These are phyloP conservation scores for Myopa tessellatipennis DNA, from an alignment of 2,888 invertebrate genomes.

Conservation along the genomic window DNA sequence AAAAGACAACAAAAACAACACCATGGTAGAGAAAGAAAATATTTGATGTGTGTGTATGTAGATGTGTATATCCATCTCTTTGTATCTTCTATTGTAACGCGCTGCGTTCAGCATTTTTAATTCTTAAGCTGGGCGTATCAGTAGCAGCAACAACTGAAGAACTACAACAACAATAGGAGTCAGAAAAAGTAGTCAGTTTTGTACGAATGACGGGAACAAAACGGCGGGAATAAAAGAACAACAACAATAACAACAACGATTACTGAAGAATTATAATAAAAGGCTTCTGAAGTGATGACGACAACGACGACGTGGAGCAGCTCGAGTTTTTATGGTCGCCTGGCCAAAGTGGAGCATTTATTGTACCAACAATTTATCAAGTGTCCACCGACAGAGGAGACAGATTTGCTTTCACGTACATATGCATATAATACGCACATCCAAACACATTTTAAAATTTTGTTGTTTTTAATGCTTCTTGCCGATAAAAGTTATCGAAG, in stretches of 20 bases:
- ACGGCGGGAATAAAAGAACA: neutral
- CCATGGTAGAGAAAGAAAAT: too few relatives aligned
- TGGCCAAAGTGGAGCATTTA: conserved; percentile 69
- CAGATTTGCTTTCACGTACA: neutral
- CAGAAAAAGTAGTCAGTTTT: neutral
- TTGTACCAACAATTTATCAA: conserved; percentile 63
- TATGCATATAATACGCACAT: too few relatives aligned
- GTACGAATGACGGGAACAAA: neutral
- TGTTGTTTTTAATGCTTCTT: too few relatives aligned
- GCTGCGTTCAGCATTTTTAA: conserved; percentile 41
- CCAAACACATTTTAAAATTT: too few relatives aligned
- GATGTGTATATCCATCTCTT: too few relatives aligned
- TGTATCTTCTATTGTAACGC: too few relatives aligned
- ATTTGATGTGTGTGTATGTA: too few relatives aligned
- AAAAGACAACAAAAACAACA: too few relatives aligned
- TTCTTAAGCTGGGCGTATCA: conserved; percentile 40
- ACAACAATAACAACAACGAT: neutral
- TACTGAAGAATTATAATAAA: neutral
- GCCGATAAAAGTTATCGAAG: too few relatives aligned
- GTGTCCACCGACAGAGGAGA: neutral
- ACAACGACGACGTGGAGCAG: conserved; percentile 42
- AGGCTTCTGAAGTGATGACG: conserved; percentile 20
- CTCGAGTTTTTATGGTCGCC: conserved; percentile 59
- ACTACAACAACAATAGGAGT: conserved; percentile 36
- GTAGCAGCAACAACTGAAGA: conserved; percentile 29